Evolutionary conservation across 1,140 invertebrate species (phyloP).

Genomic region (Latrodectus geometricus): DNA sequence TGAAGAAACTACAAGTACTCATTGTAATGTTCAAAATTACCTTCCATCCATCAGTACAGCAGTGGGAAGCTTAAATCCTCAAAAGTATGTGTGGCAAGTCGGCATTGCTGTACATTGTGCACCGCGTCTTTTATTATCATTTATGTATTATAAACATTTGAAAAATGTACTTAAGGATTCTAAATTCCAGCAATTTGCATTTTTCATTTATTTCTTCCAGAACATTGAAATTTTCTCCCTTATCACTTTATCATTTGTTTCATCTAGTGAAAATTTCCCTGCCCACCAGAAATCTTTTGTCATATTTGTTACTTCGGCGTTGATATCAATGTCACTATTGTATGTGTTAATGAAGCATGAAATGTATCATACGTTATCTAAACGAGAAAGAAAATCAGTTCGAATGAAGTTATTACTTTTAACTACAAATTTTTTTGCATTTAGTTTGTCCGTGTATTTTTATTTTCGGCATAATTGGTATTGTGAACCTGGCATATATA

Average conservation of each 20-base stretch:
- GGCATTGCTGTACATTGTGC: constrained; percentile 84
- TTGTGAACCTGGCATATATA: constrained; percentile 92
- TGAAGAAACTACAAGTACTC: constrained; percentile 83
- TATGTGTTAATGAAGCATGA: constrained; percentile 23
- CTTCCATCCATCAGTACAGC: constrained; percentile 94
- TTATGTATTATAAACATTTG: constrained; percentile 79
- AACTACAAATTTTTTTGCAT: constrained; percentile 79
- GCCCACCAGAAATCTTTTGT: constrained; percentile 92
- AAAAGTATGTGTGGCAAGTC: constrained; percentile 87
- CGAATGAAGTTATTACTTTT: constrained; percentile 81
- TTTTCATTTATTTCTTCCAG: constrained; percentile 79
- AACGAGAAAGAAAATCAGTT: constrained; percentile 75
- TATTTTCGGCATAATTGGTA: constrained; percentile 91
- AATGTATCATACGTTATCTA: background rate
- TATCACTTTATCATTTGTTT: constrained; percentile 86
- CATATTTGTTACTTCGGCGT: constrained; percentile 87
- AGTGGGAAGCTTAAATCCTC: constrained; percentile 91
- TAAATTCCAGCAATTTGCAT: constrained; percentile 73
- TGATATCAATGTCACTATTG: constrained; percentile 83
- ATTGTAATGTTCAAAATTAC: constrained; percentile 85
- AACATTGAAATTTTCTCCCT: constrained; percentile 85
- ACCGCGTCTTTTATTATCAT: constrained; percentile 79
- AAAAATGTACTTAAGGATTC: constrained; percentile 72
- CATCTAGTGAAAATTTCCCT: constrained; percentile 86
- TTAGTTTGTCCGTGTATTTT: constrained; percentile 86